Evolutionary conservation across 1,140 invertebrate species (phyloP).

Genomic region (Epicauta chinensis): DNA sequence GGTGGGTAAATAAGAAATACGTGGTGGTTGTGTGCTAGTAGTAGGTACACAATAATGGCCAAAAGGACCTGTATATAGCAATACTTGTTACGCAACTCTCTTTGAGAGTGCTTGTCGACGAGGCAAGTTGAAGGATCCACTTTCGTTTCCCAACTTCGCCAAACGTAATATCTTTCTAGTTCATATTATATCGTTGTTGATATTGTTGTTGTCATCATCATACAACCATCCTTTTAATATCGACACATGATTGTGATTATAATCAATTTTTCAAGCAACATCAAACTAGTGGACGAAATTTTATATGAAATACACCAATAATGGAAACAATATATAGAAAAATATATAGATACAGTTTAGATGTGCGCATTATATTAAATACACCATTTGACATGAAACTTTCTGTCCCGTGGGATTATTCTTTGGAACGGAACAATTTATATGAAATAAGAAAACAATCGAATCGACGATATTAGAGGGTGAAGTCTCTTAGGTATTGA

Average conservation of each 20-base stretch:
- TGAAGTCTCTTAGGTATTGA: conserved; percentile 15
- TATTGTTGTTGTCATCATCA: not conserved
- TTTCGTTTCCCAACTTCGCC: conserved; percentile 5
- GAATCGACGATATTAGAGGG: conserved; percentile 30
- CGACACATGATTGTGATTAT: not conserved
- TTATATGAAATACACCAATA: no score
- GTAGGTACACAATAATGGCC: conserved; percentile 5
- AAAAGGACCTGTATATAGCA: conserved; percentile 12
- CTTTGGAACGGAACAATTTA: conserved; percentile 35
- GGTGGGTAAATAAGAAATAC: conserved; percentile 3
- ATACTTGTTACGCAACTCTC: conserved; percentile 21
- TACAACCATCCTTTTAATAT: no score
- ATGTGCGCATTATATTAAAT: conserved; percentile 24
- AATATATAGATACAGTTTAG: no score
- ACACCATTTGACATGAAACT: conserved; percentile 27
- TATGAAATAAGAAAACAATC: conserved; percentile 37
- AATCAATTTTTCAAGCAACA: not conserved
- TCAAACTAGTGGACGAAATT: no score
- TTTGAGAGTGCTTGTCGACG: conserved; percentile 16
- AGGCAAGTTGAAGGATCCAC: conserved; percentile 18
- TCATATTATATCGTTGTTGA: conserved; percentile 3
- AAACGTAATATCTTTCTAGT: conserved; percentile 3
- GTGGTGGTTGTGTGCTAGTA: not conserved
- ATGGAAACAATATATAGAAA: no score
- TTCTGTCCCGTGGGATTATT: conserved; percentile 20